Conservation (phyloP, 2,888 invertebrate genomes). For the Leucophenga montana region DNA sequence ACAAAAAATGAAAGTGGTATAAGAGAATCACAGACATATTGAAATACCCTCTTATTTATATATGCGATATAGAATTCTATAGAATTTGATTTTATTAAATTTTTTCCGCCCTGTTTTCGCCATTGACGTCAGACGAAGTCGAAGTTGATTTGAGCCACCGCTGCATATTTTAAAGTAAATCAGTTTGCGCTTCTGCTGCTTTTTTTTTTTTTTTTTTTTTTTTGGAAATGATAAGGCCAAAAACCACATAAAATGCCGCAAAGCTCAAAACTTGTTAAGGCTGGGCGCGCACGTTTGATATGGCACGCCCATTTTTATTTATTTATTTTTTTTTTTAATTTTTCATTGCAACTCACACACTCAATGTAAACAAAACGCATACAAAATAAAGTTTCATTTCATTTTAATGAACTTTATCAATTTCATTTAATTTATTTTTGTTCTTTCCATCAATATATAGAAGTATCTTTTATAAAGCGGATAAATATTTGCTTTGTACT, state of each 20-base stretch:
- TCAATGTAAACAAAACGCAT: no score
- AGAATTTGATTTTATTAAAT: conserved; percentile 7
- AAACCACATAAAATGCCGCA: conserved; percentile 4
- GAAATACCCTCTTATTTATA: no score
- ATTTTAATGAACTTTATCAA: neutral
- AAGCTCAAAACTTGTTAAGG: conserved; percentile 7
- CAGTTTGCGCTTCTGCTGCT: no score
- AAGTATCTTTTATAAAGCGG: conserved; percentile 2
- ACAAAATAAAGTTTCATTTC: neutral
- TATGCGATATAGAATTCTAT: neutral
- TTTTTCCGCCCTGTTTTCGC: neutral
- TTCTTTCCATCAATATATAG: neutral
- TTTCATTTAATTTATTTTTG: neutral
- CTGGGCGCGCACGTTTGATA: conserved; percentile 1
- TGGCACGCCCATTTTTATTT: conserved; percentile 10
- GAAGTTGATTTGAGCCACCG: neutral
- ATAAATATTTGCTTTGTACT: conserved; percentile 51
- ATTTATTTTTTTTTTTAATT: neutral
- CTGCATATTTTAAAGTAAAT: neutral
- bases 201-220: neutral
- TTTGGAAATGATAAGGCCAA: neutral
- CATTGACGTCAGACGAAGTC: conserved; percentile 5
- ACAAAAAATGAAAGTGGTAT: no score
- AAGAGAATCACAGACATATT: no score
- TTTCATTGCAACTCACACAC: no score